These are phyloP conservation scores for Bombus turneri DNA, from an alignment of 1,140 invertebrate genomes.

Conservation along the genomic window DNA sequence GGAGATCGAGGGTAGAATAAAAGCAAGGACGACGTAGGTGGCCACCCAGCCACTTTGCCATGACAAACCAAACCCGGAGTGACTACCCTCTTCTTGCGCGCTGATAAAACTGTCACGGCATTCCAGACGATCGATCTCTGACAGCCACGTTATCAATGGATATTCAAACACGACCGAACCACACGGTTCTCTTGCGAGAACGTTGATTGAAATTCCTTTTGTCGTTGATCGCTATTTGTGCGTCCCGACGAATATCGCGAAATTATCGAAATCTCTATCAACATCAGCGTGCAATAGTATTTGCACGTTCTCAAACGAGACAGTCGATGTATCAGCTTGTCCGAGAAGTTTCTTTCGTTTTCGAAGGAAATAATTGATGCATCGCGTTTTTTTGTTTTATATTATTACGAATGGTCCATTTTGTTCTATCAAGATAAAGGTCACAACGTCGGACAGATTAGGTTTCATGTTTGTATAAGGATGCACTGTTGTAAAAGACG, in stretches of 20 bases:
- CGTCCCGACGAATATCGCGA: not conserved
- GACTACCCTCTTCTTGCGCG: not conserved
- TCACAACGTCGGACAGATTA: no score
- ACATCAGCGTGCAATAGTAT: not conserved
- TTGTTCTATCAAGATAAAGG: no score
- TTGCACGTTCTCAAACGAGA: no score
- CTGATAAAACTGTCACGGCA: conserved; percentile 45
- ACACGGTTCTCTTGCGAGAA: not conserved
- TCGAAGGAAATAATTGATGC: no score
- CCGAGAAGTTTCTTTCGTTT: no score
- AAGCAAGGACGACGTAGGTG: conserved; percentile 27
- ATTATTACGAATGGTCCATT: no score
- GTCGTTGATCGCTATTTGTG: not conserved
- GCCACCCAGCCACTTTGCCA: conserved; percentile 25
- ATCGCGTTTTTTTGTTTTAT: no score
- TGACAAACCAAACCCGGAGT: conserved; percentile 27
- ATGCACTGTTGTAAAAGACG: no score
- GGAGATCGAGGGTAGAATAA: conserved; percentile 13
- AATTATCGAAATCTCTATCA: not conserved
- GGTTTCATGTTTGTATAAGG: no score
- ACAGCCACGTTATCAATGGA: conserved; percentile 29
- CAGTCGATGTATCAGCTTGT: not conserved
- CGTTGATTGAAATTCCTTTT: not conserved
- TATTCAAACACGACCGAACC: not conserved
- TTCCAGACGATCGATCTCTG: conserved; percentile 32